Percentiles rank a stretch among this genome's conserved stretches.
phyloP scores from a whole-genome alignment of 2,888 invertebrate species.

The Scrobipalpa costella region DNA sequence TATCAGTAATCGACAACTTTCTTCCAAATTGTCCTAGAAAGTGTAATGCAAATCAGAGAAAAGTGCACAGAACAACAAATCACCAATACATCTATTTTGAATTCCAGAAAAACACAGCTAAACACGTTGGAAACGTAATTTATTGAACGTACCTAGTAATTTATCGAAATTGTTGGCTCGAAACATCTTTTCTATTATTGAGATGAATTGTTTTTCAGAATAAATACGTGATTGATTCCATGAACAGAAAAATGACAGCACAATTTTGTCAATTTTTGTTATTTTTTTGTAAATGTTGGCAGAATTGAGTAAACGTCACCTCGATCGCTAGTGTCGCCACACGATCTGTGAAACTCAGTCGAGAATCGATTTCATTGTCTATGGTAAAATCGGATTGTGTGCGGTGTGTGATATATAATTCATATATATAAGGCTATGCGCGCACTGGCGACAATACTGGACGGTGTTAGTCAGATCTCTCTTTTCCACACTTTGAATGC shows the following conservation, averaged over 20 bases:
- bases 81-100: slow-evolving; percentile 35
- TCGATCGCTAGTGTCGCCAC: slow-evolving; percentile 19
- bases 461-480: too few species aligned
- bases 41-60: slow-evolving; percentile 44
- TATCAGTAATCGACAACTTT: background rate
- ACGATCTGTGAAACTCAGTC: background rate
- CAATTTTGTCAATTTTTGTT: slow-evolving; percentile 69
- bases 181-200: slow-evolving; percentile 78
- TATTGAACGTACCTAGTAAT: slow-evolving; percentile 80
- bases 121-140: slow-evolving; percentile 30
- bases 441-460: too few species aligned
- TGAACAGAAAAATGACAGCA: slow-evolving; percentile 74
- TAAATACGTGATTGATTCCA: slow-evolving; percentile 65
- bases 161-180: slow-evolving; percentile 83
- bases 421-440: too few species aligned
- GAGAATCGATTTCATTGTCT: slow-evolving; percentile 6
- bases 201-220: slow-evolving; percentile 61
- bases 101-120: slow-evolving; percentile 23
- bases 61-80: slow-evolving; percentile 28
- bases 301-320: slow-evolving; percentile 30
- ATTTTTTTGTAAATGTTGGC: slow-evolving; percentile 50
- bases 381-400: background rate
- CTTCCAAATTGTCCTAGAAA: slow-evolving; percentile 27
- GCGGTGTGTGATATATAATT: too few species aligned
- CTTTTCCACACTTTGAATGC: too few species aligned